These are phyloP conservation scores for Hormaphis cornu DNA, from an alignment of 1,140 invertebrate genomes.

Conservation along the genomic window DNA sequence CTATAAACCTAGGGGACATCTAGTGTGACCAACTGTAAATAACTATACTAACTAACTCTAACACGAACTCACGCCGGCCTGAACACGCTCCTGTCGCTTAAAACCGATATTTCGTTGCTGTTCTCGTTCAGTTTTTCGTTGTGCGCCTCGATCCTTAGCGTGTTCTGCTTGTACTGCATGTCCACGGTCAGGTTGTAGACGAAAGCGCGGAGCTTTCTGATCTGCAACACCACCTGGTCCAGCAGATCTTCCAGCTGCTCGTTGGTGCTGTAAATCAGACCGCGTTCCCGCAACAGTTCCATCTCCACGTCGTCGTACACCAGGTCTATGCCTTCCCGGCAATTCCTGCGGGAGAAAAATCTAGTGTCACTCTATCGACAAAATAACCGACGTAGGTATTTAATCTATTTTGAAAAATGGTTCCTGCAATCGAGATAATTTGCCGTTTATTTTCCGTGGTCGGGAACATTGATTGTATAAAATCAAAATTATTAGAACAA, in stretches of 20 bases:
- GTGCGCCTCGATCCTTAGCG: not conserved
- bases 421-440: no score
- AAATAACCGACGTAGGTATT: no score
- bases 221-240: not conserved
- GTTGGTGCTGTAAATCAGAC: not conserved
- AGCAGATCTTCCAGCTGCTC: conserved; percentile 1
- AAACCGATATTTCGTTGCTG: not conserved
- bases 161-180: not conserved
- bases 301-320: conserved; percentile 10
- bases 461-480: no score
- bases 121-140: not conserved
- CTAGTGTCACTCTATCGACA: no score
- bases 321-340: not conserved
- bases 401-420: no score
- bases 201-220: not conserved
- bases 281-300: conserved; percentile 15
- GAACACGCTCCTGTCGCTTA: not conserved
- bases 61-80: conserved; percentile 4
- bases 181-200: not conserved
- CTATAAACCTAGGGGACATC: not conserved
- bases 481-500: no score
- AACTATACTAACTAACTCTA: not conserved
- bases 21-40: not conserved
- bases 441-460: no score
- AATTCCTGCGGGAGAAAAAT: no score